Evolutionary conservation across 2,888 invertebrate species (phyloP).

Genomic region (Epinotia brunnichana): DNA sequence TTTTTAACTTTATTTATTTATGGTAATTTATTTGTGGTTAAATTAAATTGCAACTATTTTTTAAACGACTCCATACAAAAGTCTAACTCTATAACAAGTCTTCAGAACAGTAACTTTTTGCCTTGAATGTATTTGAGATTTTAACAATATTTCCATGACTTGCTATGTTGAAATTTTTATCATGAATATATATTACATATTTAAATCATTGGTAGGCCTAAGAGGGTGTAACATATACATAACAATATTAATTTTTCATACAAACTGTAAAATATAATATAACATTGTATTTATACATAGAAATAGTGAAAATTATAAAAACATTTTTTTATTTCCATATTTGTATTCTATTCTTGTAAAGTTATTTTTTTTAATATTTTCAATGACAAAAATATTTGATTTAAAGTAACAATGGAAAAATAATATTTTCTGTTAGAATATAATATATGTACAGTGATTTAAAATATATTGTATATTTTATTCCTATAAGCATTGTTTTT

Average conservation of each 20-base stretch:
- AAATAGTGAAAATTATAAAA: slow-evolving; percentile 7
- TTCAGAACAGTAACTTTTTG: neutral
- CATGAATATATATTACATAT: slow-evolving; percentile 22
- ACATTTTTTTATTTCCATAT: neutral
- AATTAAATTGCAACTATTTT: too few relatives aligned
- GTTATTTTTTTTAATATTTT: neutral
- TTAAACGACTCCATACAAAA: too few relatives aligned
- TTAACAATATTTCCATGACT: slow-evolving; percentile 17
- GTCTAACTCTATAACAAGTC: too few relatives aligned
- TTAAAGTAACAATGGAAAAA: slow-evolving; percentile 19
- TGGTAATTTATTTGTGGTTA: too few relatives aligned
- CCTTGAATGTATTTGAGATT: neutral
- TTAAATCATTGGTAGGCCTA: slow-evolving; percentile 30
- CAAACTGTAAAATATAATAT: slow-evolving; percentile 25
- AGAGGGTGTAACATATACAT: slow-evolving; percentile 20
- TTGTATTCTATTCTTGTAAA: neutral
- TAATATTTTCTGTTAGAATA: slow-evolving; percentile 4
- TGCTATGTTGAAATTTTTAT: neutral
- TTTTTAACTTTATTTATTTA: too few relatives aligned
- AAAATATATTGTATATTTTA: slow-evolving; percentile 33
- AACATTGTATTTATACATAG: slow-evolving; percentile 9
- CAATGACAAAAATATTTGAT: neutral
- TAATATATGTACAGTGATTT: slow-evolving; percentile 28
- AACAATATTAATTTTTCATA: slow-evolving; percentile 16
- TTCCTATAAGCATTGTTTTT: slow-evolving; percentile 7